Conservation (phyloP, 2,888 invertebrate species). For the Cloeon dipterum region DNA sequence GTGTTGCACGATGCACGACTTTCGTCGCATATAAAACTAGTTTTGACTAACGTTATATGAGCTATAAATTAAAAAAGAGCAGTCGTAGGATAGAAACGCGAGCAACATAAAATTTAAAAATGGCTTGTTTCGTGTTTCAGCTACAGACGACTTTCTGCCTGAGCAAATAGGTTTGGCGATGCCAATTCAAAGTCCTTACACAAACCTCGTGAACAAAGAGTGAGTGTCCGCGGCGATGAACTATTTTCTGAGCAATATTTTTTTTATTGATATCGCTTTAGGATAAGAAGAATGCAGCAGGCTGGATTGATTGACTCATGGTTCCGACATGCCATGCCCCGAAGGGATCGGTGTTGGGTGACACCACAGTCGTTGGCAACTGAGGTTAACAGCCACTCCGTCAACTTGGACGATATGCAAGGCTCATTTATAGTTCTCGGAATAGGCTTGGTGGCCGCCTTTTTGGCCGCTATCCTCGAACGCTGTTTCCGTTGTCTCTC, state of each 20-base stretch:
- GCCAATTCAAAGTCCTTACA: constrained; percentile 50
- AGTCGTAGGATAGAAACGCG: too few relatives aligned
- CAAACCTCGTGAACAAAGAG: constrained; percentile 54
- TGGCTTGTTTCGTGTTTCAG: too few relatives aligned
- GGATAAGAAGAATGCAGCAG: constrained; percentile 58
- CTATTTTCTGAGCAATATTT: constrained; percentile 3
- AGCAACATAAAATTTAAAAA: too few relatives aligned
- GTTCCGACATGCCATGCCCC: constrained; percentile 52
- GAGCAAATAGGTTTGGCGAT: constrained; percentile 61
- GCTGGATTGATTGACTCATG: constrained; percentile 67
- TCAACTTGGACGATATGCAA: constrained; percentile 77
- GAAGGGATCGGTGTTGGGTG: constrained; percentile 57
- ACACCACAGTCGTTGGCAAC: constrained; percentile 23
- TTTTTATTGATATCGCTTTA: constrained; percentile 14
- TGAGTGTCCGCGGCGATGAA: constrained; percentile 20
- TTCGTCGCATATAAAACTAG: too few relatives aligned
- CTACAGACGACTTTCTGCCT: constrained; percentile 55
- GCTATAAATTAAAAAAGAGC: too few relatives aligned
- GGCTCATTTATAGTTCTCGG: constrained; percentile 72
- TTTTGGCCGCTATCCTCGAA: background rate
- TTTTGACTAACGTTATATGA: too few relatives aligned
- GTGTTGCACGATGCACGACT: too few relatives aligned
- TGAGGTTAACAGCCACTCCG: constrained; percentile 65
- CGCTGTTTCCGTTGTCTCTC: background rate
- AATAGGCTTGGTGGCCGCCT: constrained; percentile 26